phyloP scores from a whole-genome alignment of 2,888 invertebrate genomes.

The Melinopterus prodromus region DNA sequence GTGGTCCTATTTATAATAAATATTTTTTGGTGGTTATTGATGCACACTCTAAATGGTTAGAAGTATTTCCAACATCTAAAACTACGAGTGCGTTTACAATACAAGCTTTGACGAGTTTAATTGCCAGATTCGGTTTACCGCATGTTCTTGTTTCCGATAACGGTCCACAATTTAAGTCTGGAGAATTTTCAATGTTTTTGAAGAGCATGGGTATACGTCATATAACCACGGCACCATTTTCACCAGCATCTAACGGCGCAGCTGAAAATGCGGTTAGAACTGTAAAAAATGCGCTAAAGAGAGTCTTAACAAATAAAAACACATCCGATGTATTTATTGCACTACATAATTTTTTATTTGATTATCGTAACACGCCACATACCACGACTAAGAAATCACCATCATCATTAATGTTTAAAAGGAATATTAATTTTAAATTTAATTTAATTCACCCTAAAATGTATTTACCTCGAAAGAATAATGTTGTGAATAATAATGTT shows the following conservation, averaged over 20 bases:
- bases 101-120: slow-evolving; percentile 32
- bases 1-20: slow-evolving; percentile 31
- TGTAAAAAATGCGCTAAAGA: slow-evolving; percentile 39
- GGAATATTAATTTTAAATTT: neutral
- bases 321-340: slow-evolving; percentile 30
- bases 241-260: slow-evolving; percentile 41
- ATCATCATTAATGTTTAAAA: neutral
- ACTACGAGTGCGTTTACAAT: slow-evolving; percentile 28
- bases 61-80: slow-evolving; percentile 28
- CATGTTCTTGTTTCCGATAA: slow-evolving; percentile 41
- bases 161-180: slow-evolving; percentile 37
- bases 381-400: neutral
- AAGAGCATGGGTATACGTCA: slow-evolving; percentile 37
- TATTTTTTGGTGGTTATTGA: slow-evolving; percentile 34
- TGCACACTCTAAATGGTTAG: slow-evolving; percentile 37
- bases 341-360: slow-evolving; percentile 38
- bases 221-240: slow-evolving; percentile 38
- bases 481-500: neutral
- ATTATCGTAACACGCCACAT: slow-evolving; percentile 29
- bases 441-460: neutral
- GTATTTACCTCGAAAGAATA: neutral
- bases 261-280: slow-evolving; percentile 43
- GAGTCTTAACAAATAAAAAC: slow-evolving; percentile 29
- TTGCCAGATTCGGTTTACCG: slow-evolving; percentile 41
- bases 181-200: slow-evolving; percentile 39